A percentile compares a stretch with the other conserved stretches of the same genome.
phyloP scores from a whole-genome alignment of 2,888 invertebrate species.

The Disparrhopalites patrizii region DNA sequence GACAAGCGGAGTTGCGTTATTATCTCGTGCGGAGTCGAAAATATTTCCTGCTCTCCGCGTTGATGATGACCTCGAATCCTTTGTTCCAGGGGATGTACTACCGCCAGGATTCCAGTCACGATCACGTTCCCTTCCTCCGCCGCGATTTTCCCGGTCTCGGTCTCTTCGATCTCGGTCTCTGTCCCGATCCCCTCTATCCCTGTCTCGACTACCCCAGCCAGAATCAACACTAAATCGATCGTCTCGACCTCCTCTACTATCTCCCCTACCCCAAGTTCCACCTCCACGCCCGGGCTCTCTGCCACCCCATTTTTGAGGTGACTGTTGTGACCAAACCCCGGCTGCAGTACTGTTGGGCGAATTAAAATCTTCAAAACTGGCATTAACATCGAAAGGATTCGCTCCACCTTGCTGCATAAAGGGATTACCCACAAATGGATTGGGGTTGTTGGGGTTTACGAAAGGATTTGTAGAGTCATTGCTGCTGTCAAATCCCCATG shows the following conservation, averaged over 20 bases:
- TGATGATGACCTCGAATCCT: conserved; percentile 27
- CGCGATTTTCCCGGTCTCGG: conserved; percentile 8
- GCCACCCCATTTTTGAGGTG: conserved; percentile 25
- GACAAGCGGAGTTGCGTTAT: too few relatives aligned
- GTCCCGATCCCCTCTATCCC: conserved; percentile 27
- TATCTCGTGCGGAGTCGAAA: too few relatives aligned
- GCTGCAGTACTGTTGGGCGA: too few relatives aligned
- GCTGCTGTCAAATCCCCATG: conserved; percentile 24
- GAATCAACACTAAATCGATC: too few relatives aligned
- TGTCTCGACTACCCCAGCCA: conserved; percentile 21
- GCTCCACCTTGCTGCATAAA: conserved; percentile 35
- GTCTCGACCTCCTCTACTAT: conserved; percentile 14
- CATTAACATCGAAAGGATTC: conserved; percentile 46
- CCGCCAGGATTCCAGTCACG: conserved; percentile 4
- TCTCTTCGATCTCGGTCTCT: conserved; percentile 21
- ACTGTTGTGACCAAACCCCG: conserved; percentile 8
- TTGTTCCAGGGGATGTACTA: too few relatives aligned
- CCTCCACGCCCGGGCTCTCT: conserved; percentile 21
- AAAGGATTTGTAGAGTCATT: conserved; percentile 40
- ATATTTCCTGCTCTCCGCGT: conserved; percentile 22
- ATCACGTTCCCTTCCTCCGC: conserved; percentile 33
- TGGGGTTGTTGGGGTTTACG: conserved; percentile 42
- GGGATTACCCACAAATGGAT: conserved; percentile 46
- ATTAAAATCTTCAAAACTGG: conserved; percentile 16
- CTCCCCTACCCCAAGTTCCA: conserved; percentile 3